Evolutionary conservation across 2,888 invertebrate species (phyloP), one percentile per base, ranked within the genome.

Genomic region (Callimorpha dominula): DNA sequence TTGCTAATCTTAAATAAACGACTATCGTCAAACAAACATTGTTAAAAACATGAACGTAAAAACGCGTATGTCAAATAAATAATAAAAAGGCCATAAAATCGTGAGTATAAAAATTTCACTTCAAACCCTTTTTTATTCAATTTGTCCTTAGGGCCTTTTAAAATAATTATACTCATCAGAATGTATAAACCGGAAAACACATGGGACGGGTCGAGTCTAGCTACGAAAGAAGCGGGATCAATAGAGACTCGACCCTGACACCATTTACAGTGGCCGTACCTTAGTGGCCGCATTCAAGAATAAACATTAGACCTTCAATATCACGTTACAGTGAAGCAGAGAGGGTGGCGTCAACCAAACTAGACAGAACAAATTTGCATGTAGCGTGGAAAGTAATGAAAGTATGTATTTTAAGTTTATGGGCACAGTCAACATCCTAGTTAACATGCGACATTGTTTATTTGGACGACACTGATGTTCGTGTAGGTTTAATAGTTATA

Each of bases 191-290:
- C 86, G 87, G 87, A 88, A 90, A 91, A 91, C 90, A 91, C 88
- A 91, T 89, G 89, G 90, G 90, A 89, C 85, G 90, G 89, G 89
- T 88, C 86, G 89, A 85, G 82, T 87, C 89, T 88, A 87, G 89
- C 88, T 87, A 87, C 87, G 89, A 93, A 93, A 94, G 92, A 93
- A 93, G 88, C 86, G 90, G 89, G 93, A 93, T 95, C 95, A 92
- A 95, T 95, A 95, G 89, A 85, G 87, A 87, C 85, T 83, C 92
- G 93, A 94, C 95, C 95, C 91, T 95, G 95, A 95, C 95, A 95
- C 92, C 90, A 90, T 94, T 95, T 92, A 88, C 90, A 92, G 89
- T 91, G 88, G 91, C 91, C 89, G 89, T 91, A 90, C 89, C 89
- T 90, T 89, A 84, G 91, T 87, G 89, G 89, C 86, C 87, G 86